Evolutionary conservation across 2,113 vertebrate species (phyloP).

Genomic region (Psammodynastes pulverulentus): DNA sequence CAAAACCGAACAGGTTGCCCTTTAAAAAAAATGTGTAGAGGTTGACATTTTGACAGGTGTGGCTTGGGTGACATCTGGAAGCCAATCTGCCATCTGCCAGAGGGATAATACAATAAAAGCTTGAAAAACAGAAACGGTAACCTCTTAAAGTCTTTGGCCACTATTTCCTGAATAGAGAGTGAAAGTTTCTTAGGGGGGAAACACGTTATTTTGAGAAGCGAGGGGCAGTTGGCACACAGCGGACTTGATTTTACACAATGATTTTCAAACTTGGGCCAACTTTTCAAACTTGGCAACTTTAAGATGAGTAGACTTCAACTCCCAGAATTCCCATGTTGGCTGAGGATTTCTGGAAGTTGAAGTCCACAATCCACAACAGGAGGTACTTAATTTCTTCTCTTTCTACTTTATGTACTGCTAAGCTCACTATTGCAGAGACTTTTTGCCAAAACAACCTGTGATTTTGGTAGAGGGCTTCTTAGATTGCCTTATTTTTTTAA

Average conservation of each 20-base stretch:
- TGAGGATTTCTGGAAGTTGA: neutral
- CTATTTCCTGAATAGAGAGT: neutral
- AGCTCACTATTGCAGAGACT: neutral
- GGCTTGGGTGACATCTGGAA: slow-evolving; percentile 34
- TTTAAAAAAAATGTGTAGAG: neutral
- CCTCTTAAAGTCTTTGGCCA: neutral
- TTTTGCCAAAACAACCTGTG: neutral
- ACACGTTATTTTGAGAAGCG: neutral
- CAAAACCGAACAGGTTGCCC: neutral
- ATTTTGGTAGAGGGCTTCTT: neutral
- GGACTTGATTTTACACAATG: neutral
- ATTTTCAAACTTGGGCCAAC: neutral
- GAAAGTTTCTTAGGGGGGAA: neutral
- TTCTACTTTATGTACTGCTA: neutral
- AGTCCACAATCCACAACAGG: neutral
- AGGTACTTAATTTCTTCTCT: neutral
- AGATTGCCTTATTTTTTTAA: neutral
- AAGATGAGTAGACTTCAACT: neutral
- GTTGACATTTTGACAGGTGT: neutral
- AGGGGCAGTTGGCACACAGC: too few species aligned
- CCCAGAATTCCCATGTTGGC: neutral
- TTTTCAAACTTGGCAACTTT: neutral
- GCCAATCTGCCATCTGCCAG: slow-evolving; percentile 20
- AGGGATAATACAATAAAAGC: slow-evolving; percentile 3
- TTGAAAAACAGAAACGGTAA: slow-evolving; percentile 18